Base-by-base conservation (phyloP, 2,113 vertebrate genomes). In the Nothocercus nigrocapillus region DNA sequence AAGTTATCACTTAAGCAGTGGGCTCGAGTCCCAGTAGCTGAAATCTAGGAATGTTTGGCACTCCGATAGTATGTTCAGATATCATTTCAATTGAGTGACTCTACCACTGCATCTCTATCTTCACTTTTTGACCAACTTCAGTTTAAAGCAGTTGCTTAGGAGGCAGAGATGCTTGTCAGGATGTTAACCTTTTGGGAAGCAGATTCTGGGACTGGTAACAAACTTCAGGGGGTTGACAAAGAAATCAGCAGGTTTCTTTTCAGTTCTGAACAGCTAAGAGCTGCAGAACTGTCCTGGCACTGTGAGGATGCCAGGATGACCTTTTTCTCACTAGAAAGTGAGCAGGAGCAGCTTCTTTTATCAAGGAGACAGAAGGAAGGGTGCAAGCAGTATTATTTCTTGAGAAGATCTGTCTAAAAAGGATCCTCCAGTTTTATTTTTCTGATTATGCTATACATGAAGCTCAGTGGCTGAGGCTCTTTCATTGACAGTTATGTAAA, bases 51-150 rank as follows among this genome's bases (percentile, higher is more conserved):
- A 42, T 0, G 0, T 42, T 0, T 51, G 61, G n/a, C 30, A 51
- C 27, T 67, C 16, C 22, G 16, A 27, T 54, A 7, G 30, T 11
- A 1, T 2, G 1, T 24, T 12, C 2, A 0, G 27, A 47, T 45
- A 51, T 51, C 42, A 63, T 20, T 45, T 22, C 45, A n/a, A 27
- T 9, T 77, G 59, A 25, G 3, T 7, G n/a, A 45, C 28, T 42
- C 36, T 11, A 49, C 30, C n/a, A 56, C 51, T 82, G 19, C 49
- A 75, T 11, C 14, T 32, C 22, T n/a, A 77, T 16, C 38, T 53
- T 27, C 19, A 13, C 17, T 47, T 74, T 67, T 59, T n/a, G 89
- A 51, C 28, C 64, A 74, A 7, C 13, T 85, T 9, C 45, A 44
- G 22, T 54, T 74, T 54, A 59, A 74, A 3, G 36, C 73, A 64